phyloP scores from a whole-genome alignment of 2,797 vertebrate genomes.

The Mallotus villosus region DNA sequence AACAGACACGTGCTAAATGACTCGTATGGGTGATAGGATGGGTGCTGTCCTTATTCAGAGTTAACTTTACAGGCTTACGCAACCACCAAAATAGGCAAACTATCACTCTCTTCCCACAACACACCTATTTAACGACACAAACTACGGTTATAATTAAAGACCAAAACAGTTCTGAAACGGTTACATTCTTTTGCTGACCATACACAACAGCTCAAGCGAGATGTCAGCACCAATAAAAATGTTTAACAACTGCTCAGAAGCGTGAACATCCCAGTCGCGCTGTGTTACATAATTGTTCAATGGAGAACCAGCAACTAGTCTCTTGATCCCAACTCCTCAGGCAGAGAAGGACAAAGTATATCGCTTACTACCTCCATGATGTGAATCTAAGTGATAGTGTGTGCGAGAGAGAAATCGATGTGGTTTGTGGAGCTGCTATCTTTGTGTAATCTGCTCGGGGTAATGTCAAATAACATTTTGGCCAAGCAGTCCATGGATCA shows the following conservation, averaged over 20 bases:
- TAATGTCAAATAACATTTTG: too few relatives aligned
- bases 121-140: too few relatives aligned
- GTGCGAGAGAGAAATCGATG: not conserved
- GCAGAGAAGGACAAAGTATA: not conserved
- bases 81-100: not conserved
- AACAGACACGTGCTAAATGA: constrained; percentile 33
- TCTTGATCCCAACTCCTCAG: not conserved
- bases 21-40: constrained; percentile 3
- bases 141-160: too few relatives aligned
- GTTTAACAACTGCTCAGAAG: not conserved
- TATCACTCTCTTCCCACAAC: not conserved
- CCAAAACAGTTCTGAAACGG: not conserved
- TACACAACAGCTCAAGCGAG: not conserved
- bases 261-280: not conserved
- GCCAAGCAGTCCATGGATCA: too few relatives aligned
- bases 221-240: not conserved
- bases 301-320: not conserved
- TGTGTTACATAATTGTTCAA: not conserved
- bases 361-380: not conserved
- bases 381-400: not conserved
- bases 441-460: too few relatives aligned
- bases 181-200: not conserved
- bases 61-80: not conserved
- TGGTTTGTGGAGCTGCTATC: not conserved
- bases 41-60: not conserved